phyloP scores from a whole-genome alignment of 2,797 vertebrate genomes.

The Spondyliosoma cantharus region DNA sequence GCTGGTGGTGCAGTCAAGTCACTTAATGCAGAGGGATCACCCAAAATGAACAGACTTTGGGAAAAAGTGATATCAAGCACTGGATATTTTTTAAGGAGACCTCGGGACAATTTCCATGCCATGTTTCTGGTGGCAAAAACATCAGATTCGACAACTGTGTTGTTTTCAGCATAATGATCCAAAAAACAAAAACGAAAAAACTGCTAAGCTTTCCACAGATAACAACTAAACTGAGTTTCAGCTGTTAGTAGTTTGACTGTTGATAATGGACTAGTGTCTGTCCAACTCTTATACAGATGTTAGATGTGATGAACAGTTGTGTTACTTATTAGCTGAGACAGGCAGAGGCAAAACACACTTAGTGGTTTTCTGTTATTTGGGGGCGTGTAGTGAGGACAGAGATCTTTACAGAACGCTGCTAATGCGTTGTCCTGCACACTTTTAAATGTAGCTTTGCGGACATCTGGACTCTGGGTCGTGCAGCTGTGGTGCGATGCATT shows the following conservation, averaged over 20 bases:
- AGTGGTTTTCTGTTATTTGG: neutral
- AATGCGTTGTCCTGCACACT: neutral
- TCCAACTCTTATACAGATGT: slow-evolving; percentile 8
- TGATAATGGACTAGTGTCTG: neutral
- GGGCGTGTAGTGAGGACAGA: neutral
- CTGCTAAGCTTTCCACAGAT: neutral
- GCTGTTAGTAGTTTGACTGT: too few species aligned
- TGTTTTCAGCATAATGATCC: too few species aligned
- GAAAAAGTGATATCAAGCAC: too few species aligned
- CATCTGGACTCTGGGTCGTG: slow-evolving; percentile 3
- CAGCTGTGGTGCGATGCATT: slow-evolving; percentile 48
- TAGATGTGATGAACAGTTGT: neutral
- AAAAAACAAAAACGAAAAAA: too few species aligned
- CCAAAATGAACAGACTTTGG: too few species aligned
- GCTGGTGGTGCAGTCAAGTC: too few species aligned
- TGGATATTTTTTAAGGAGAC: too few species aligned
- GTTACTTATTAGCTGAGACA: neutral
- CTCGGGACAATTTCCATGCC: too few species aligned
- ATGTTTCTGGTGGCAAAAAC: too few species aligned
- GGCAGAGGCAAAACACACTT: neutral
- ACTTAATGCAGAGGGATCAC: too few species aligned
- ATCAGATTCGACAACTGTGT: too few species aligned
- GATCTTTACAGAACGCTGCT: neutral
- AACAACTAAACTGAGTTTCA: neutral
- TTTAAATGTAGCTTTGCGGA: neutral